These are phyloP conservation scores for Pachycephus smyrnensis DNA, from an alignment of 2,888 invertebrate species.

Conservation along the genomic window DNA sequence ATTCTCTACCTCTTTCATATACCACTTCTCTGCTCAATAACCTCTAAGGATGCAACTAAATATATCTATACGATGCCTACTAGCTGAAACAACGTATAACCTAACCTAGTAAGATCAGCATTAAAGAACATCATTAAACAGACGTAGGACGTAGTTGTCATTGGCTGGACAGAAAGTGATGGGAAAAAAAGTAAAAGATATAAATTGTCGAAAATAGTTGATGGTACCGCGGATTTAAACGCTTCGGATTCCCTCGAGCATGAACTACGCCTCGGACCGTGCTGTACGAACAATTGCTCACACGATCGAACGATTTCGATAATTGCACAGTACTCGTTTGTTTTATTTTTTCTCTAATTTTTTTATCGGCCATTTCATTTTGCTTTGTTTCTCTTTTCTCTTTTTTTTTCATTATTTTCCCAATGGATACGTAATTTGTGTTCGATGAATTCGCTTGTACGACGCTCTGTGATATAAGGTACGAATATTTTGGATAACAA, in stretches of 20 bases:
- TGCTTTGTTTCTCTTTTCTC: slow-evolving; percentile 3
- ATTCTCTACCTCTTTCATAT: slow-evolving; percentile 24
- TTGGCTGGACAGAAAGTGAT: neutral
- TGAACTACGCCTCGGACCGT: neutral
- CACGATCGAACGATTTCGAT: neutral
- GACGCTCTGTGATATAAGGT: too few species aligned
- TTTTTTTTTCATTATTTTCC: slow-evolving; percentile 18
- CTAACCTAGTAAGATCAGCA: neutral
- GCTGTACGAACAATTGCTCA: neutral
- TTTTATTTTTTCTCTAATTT: neutral
- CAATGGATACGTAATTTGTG: slow-evolving; percentile 14
- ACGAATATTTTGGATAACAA: too few species aligned
- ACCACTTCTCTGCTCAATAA: slow-evolving; percentile 7
- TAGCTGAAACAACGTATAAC: neutral
- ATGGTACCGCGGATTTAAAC: neutral
- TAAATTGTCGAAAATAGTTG: neutral
- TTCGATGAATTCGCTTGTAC: neutral
- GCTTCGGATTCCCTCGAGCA: neutral
- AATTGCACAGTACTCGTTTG: slow-evolving; percentile 14
- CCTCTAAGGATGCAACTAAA: neutral
- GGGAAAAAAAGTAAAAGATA: neutral
- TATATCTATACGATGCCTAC: neutral
- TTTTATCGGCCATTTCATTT: slow-evolving; percentile 11
- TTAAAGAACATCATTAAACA: neutral
- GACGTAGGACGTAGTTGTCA: neutral